phyloP scores from a whole-genome alignment of 2,888 invertebrate genomes.

The Gryllus longicercus region DNA sequence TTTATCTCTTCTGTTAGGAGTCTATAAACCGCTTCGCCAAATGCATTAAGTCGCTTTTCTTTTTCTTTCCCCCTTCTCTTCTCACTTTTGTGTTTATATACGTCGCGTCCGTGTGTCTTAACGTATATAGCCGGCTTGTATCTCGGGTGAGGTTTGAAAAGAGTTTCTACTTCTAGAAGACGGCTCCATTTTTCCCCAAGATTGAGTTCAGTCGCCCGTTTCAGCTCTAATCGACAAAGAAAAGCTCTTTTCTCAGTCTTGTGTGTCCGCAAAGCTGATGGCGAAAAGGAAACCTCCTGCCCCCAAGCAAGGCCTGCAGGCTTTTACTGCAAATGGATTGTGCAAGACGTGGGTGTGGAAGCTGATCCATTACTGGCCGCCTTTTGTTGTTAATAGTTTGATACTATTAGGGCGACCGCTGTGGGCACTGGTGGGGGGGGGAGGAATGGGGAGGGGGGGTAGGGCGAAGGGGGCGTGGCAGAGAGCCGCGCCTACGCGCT shows the following conservation, averaged over 20 bases:
- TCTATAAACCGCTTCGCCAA: constrained; percentile 8
- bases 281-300: not conserved
- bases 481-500: not conserved
- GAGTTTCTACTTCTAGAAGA: constrained; percentile 23
- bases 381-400: constrained; percentile 37
- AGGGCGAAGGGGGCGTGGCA: not conserved
- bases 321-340: constrained; percentile 34
- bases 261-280: constrained; percentile 22
- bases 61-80: not conserved
- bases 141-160: constrained; percentile 23
- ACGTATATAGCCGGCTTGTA: not conserved
- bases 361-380: constrained; percentile 36
- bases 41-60: constrained; percentile 25
- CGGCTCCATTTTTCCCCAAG: constrained; percentile 36
- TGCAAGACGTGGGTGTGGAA: not conserved
- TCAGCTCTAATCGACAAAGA: constrained; percentile 38
- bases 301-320: constrained; percentile 18
- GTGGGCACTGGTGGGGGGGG: constrained; percentile 4
- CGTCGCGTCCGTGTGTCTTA: not conserved
- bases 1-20: not conserved
- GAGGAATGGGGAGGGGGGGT: no score
- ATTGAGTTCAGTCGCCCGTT: constrained; percentile 34
- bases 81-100: not conserved
- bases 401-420: constrained; percentile 36
- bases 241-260: constrained; percentile 36